Evolutionary conservation across 2,888 invertebrate species (phyloP), one percentile per base, ranked within the genome.

Genomic region (Stenchaetothrips biformis): DNA sequence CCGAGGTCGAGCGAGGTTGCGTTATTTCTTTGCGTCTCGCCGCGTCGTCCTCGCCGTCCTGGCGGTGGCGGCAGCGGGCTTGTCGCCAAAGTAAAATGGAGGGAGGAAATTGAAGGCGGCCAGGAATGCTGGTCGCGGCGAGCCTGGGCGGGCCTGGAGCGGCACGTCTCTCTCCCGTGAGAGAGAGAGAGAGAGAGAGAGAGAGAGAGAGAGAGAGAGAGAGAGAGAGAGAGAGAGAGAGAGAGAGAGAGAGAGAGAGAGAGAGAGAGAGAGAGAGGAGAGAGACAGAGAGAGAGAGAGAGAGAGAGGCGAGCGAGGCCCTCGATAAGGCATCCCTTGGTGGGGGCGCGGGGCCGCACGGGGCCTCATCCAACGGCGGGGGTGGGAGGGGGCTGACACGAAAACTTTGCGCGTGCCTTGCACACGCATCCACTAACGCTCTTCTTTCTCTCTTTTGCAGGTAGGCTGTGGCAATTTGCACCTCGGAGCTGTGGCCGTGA

Each of bases 241-340:
- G 78, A 77, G 18, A 62, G 62, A 11, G 62, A 62, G 62, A 62
- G 62, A 62, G 62, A 3, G 48, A 79, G 80, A 62, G 78, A 80
- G 79, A 79, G 59, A 79, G 67, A 78, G 80, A 18, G 81, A 78
- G 77, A 80, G 78, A 81, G 81, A 80, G 74, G 48, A 79, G 21
- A 80, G 81, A 81, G 80, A 80, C n/a, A 78, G 62, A 48, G 67
- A 21, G 67, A 2, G 67, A 21, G 67, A 21, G 67, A 67, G 67
- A 67, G 67, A 74, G 67, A 74, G 2, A 37, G 37, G 37, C 37
- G 37, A 37, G 37, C 37, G 37, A 37, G 37, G 37, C 37, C 37
- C 37, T 37, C 37, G 37, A 37, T 37, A 37, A 37, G 37, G 37
- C 37, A 37, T 37, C 37, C 37, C 1, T 2, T 37, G 37, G 4